Conservation (phyloP, 2,797 vertebrate species). For the Malurus splendens region DNA sequence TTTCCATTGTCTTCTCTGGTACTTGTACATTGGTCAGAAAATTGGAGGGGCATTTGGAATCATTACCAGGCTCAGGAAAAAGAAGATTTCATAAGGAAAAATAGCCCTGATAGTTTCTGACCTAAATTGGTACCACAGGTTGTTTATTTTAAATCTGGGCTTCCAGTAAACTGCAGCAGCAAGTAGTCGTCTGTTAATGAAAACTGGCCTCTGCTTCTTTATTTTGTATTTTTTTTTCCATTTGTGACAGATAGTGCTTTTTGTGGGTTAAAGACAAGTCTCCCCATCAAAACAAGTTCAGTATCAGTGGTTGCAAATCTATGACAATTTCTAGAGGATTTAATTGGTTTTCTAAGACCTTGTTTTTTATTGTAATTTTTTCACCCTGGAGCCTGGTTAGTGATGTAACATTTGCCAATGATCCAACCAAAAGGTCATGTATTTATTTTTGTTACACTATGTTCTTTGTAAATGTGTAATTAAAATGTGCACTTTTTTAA, state of each 20-base stretch:
- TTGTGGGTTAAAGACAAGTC: slow-evolving; percentile 24
- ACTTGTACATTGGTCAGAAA: slow-evolving; percentile 30
- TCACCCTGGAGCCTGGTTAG: slow-evolving; percentile 44
- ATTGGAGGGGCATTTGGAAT: slow-evolving; percentile 33
- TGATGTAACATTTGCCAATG: slow-evolving; percentile 51
- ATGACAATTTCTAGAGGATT: neutral
- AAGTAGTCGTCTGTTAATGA: slow-evolving; percentile 8
- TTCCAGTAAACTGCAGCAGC: slow-evolving; percentile 38
- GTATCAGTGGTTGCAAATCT: slow-evolving; percentile 26
- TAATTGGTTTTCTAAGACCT: slow-evolving; percentile 27
- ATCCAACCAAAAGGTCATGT: slow-evolving; percentile 62
- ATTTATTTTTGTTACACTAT: slow-evolving; percentile 72
- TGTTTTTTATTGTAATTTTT: slow-evolving; percentile 32
- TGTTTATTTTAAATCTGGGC: slow-evolving; percentile 17
- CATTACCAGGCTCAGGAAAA: slow-evolving; percentile 66
- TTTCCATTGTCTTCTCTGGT: slow-evolving; percentile 31
- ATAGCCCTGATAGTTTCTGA: slow-evolving; percentile 51
- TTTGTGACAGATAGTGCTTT: slow-evolving; percentile 1
- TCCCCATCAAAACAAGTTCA: slow-evolving; percentile 17
- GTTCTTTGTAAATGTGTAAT: slow-evolving; percentile 67
- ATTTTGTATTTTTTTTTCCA: neutral
- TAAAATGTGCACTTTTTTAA: slow-evolving; percentile 66
- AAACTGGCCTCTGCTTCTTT: slow-evolving; percentile 26
- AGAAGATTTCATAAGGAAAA: slow-evolving; percentile 40
- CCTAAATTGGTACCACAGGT: slow-evolving; percentile 36